Percentiles rank a stretch among this genome's conserved stretches.
phyloP scores from a whole-genome alignment of 2,888 invertebrate species.

The Amiota mariae region DNA sequence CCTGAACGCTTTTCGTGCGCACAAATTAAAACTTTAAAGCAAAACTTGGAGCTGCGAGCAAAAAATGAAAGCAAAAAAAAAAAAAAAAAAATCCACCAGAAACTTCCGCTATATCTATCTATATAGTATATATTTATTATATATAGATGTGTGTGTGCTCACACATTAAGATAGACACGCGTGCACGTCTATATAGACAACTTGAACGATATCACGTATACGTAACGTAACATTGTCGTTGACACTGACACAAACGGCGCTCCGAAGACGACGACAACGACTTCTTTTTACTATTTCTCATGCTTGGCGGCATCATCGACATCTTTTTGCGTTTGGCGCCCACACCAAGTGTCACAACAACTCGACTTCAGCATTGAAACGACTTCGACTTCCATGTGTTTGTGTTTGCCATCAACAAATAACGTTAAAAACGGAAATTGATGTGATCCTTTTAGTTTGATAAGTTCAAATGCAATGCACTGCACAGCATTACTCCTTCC shows the following conservation, averaged over 20 bases:
- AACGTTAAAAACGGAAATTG: slow-evolving; percentile 42
- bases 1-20: slow-evolving; percentile 12
- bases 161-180: neutral
- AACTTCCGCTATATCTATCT: slow-evolving; percentile 6
- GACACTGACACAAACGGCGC: neutral
- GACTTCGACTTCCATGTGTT: neutral
- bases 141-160: too few relatives aligned
- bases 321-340: neutral
- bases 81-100: neutral
- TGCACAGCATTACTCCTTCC: neutral
- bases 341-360: neutral
- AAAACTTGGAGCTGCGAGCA: slow-evolving; percentile 4
- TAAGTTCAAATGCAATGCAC: slow-evolving; percentile 32
- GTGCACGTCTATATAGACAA: neutral
- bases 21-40: slow-evolving; percentile 29
- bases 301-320: neutral
- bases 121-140: neutral
- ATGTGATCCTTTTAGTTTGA: slow-evolving; percentile 38
- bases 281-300: neutral
- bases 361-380: neutral
- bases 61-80: too few relatives aligned
- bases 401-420: slow-evolving; percentile 42
- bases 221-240: neutral
- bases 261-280: slow-evolving; percentile 1
- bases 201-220: slow-evolving; percentile 12